These are phyloP conservation scores for Puma concolor DNA, from an alignment of 2,113 vertebrate genomes.

Conservation along the genomic window DNA sequence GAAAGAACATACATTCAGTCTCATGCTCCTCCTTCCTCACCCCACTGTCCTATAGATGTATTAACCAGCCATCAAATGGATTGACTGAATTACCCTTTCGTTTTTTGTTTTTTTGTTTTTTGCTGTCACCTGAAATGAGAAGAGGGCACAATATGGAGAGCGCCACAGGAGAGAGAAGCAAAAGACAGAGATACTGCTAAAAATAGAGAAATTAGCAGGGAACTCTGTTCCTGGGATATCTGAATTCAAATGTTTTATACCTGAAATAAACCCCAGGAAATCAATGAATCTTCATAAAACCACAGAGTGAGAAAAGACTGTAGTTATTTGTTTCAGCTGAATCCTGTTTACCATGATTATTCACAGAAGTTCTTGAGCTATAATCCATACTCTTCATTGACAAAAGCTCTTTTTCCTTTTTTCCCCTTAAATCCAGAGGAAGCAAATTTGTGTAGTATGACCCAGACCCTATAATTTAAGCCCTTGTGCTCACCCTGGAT, in stretches of 20 bases:
- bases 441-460: not conserved
- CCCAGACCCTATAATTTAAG: not conserved
- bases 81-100: not conserved
- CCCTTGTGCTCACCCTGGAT: not conserved
- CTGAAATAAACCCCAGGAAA: constrained; percentile 59
- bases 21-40: not conserved
- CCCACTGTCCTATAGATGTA: not conserved
- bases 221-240: constrained; percentile 11
- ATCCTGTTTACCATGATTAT: not conserved
- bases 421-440: not conserved
- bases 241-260: constrained; percentile 61
- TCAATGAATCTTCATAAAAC: constrained; percentile 59
- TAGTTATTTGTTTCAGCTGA: constrained; percentile 23
- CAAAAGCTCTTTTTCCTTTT: constrained; percentile 23
- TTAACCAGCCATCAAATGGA: not conserved
- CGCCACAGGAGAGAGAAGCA: not conserved
- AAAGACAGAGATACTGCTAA: constrained; percentile 24
- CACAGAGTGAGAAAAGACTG: constrained; percentile 37
- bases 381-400: not conserved
- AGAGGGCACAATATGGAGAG: not conserved
- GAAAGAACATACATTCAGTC: not conserved
- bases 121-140: not conserved
- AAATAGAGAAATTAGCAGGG: not conserved
- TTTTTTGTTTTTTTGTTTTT: not conserved
- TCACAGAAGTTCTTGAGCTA: constrained; percentile 37